phyloP scores from a whole-genome alignment of 2,797 vertebrate genomes.

The Geotrypetes seraphini region DNA sequence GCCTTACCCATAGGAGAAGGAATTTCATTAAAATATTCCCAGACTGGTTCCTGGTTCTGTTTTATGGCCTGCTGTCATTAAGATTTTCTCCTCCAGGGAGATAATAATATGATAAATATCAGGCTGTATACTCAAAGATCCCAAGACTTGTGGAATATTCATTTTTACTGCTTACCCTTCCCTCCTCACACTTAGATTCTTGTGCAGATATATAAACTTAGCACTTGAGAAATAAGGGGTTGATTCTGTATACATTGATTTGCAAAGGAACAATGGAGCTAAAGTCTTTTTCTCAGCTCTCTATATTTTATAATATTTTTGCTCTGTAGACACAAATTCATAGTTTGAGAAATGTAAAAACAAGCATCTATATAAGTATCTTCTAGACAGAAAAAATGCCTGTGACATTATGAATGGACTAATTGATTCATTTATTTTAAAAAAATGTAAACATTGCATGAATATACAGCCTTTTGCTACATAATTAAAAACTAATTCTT shows the following conservation, averaged over 20 bases:
- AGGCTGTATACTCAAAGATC: not conserved
- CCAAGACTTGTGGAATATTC: too few relatives aligned
- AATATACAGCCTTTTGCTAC: too few relatives aligned
- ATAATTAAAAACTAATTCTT: too few relatives aligned
- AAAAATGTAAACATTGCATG: too few relatives aligned
- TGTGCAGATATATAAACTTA: not conserved
- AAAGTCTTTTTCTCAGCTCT: not conserved
- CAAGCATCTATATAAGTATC: not conserved
- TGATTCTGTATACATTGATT: not conserved
- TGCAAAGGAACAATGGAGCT: not conserved
- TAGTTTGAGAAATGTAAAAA: not conserved
- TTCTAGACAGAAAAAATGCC: not conserved
- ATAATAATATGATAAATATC: not conserved
- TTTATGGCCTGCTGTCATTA: not conserved
- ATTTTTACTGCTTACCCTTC: not conserved
- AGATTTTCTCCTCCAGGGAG: not conserved
- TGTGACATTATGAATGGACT: too few relatives aligned
- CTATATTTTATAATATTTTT: not conserved
- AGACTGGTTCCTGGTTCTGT: constrained; percentile 5
- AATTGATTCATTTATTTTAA: too few relatives aligned
- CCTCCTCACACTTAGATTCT: not conserved
- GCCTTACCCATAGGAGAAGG: not conserved
- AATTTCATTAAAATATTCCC: constrained; percentile 2
- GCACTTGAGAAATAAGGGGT: not conserved
- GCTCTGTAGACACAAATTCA: not conserved